Conservation (phyloP, 2,797 vertebrate genomes). For the Poeciliopsis gracilis region DNA sequence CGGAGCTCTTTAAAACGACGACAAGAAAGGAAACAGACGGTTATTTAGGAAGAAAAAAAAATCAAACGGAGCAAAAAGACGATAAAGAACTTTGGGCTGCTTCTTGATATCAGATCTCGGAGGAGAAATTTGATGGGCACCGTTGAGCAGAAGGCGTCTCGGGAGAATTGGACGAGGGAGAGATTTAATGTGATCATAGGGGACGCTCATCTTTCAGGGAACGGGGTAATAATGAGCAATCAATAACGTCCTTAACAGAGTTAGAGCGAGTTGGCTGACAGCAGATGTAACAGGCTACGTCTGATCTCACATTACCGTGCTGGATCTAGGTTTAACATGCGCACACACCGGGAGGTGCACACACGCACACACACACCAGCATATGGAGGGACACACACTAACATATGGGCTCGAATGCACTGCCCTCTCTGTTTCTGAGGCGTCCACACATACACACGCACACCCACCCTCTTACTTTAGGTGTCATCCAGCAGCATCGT, state of each 20-base stretch:
- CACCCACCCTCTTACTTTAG: constrained; percentile 43
- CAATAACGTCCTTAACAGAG: constrained; percentile 83
- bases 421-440: neutral
- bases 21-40: constrained; percentile 24
- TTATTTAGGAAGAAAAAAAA: constrained; percentile 46
- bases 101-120: constrained; percentile 75
- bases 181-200: constrained; percentile 85
- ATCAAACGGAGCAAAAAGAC: constrained; percentile 61
- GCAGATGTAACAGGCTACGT: constrained; percentile 80
- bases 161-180: constrained; percentile 79
- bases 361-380: constrained; percentile 16
- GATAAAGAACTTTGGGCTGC: constrained; percentile 64
- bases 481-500: constrained; percentile 62
- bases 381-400: constrained; percentile 43
- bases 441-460: constrained; percentile 44
- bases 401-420: constrained; percentile 42
- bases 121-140: constrained; percentile 79
- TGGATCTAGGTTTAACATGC: constrained; percentile 45
- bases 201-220: constrained; percentile 84
- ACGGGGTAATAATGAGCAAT: constrained; percentile 84
- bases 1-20: constrained; percentile 16
- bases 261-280: constrained; percentile 81
- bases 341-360: constrained; percentile 12
- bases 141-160: constrained; percentile 82
- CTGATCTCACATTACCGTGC: constrained; percentile 75